Evolutionary conservation across 2,888 invertebrate genomes (phyloP), one percentile per base, ranked within the genome.

Genomic region (Actias luna): DNA sequence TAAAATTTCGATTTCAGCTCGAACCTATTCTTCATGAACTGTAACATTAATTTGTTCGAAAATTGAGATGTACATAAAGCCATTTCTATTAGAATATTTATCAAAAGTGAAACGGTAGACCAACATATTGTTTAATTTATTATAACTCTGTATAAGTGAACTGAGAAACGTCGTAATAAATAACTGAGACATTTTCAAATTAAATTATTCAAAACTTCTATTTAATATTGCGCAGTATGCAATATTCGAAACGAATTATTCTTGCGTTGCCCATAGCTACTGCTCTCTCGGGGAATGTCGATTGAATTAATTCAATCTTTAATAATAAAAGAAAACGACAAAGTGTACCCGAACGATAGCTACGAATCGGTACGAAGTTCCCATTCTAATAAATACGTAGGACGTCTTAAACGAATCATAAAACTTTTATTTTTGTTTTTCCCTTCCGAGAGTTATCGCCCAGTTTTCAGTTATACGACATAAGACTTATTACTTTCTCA

Each of bases 1-100:
- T 79, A 75, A 64, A 83, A 84, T 60, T 73, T 80, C 3, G 76
- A 72, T 63, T 73, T 76, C 16, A 67, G 64, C 57, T 72, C 69
- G 29, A 79, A 71, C 55, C 73, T 75, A 5, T 67, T 74, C 65
- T 71, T 73, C 64, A 82, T 73, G 62, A 71, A 75, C 78, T 80
- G 68, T 5, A 55, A 55, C 25, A 50, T 10, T 18, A 3, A 36
- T 25, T 50, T 50, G 4, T 25, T 2, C 10, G 2, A 12, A 12
- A 5, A 1, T 46, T 22, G 4, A 22, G 4, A 42, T 18, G 5
- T 18, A 18, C n/a, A 42, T 8, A 18, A 42, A 5, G 18, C 10
- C 10, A 22, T 42, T 18, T 22, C 16, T 39, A 5, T 46, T 1
- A 1, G 8, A 14, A 5, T 22, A 22, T 18, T 22, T 22, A 10